Conservation (phyloP, 2,113 vertebrate genomes). For the Psettodes erumei region DNA sequence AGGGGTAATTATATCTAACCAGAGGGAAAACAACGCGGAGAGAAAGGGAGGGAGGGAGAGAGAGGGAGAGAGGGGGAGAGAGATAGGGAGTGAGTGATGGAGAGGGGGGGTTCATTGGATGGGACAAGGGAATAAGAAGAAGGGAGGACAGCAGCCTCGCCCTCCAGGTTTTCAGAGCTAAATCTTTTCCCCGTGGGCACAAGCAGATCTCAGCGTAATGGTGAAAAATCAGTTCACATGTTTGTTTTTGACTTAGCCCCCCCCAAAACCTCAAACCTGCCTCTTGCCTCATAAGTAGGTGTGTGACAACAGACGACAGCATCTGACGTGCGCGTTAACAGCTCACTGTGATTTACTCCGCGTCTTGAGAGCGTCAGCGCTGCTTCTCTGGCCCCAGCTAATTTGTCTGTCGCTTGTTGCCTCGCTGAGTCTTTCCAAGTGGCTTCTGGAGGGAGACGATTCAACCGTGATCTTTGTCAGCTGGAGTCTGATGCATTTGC, state of each 20-base stretch:
- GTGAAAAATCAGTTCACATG: neutral
- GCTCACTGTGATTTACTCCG: slow-evolving; percentile 39
- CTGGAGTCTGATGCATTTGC: neutral
- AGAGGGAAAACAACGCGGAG: slow-evolving; percentile 49
- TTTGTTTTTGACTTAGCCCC: slow-evolving; percentile 7
- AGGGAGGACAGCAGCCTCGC: slow-evolving; percentile 3
- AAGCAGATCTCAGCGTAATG: neutral
- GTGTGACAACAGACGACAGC: slow-evolving; percentile 19
- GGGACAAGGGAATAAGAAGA: neutral
- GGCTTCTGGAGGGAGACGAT: slow-evolving; percentile 13
- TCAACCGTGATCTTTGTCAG: slow-evolving; percentile 8
- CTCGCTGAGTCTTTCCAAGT: slow-evolving; percentile 23
- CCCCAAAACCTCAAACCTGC: neutral
- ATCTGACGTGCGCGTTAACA: slow-evolving; percentile 13
- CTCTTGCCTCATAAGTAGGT: slow-evolving; percentile 13
- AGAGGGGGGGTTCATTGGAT: neutral
- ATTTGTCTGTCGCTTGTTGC: slow-evolving; percentile 47
- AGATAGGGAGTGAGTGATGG: too few relatives aligned
- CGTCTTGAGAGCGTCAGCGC: slow-evolving; percentile 7
- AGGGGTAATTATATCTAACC: slow-evolving; percentile 67
- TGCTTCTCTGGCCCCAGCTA: slow-evolving; percentile 13
- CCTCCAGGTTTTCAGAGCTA: slow-evolving; percentile 13
- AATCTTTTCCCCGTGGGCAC: slow-evolving; percentile 5
- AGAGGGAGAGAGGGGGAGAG: neutral
- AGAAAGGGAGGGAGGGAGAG: neutral